A percentile compares a stretch with the other conserved stretches of the same genome.
Conservation (phyloP, 2,888 invertebrate genomes). For the Pterostichus niger region DNA sequence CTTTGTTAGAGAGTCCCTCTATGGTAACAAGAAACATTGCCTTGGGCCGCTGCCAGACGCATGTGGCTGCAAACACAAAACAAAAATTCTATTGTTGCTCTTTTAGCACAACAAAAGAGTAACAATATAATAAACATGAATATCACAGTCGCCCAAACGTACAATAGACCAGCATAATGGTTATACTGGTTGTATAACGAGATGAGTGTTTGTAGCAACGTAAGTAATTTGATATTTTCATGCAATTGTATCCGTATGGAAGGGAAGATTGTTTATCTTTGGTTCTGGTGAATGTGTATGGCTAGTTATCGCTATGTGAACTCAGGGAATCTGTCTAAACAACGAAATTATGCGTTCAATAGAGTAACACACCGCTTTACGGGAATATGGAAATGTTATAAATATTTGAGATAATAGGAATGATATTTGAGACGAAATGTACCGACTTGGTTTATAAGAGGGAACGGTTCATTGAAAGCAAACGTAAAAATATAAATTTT, state of each 20-base stretch:
- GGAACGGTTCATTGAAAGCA: too few species aligned
- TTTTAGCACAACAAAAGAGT: constrained; percentile 64
- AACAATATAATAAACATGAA: constrained; percentile 67
- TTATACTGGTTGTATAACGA: not conserved
- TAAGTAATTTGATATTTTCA: constrained; percentile 67
- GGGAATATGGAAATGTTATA: too few species aligned
- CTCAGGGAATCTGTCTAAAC: constrained; percentile 31
- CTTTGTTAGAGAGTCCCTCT: not conserved
- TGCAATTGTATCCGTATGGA: constrained; percentile 63
- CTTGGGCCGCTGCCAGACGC: constrained; percentile 42
- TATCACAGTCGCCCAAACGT: constrained; percentile 45
- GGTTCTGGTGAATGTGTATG: constrained; percentile 46
- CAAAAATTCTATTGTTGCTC: constrained; percentile 66
- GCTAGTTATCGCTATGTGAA: constrained; percentile 51
- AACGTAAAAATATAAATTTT: too few species aligned
- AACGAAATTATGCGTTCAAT: constrained; percentile 28
- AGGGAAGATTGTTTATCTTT: constrained; percentile 66
- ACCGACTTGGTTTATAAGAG: too few species aligned
- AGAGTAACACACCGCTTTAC: constrained; percentile 1
- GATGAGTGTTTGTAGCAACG: constrained; percentile 52
- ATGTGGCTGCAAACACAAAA: constrained; percentile 66
- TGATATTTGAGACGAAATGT: not conserved
- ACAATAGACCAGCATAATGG: not conserved
- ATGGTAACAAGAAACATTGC: not conserved
- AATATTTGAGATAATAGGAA: not conserved